A percentile compares a stretch with the other conserved stretches of the same genome.
phyloP scores from a whole-genome alignment of 2,888 invertebrate species.

The Ernsta delagoae region DNA sequence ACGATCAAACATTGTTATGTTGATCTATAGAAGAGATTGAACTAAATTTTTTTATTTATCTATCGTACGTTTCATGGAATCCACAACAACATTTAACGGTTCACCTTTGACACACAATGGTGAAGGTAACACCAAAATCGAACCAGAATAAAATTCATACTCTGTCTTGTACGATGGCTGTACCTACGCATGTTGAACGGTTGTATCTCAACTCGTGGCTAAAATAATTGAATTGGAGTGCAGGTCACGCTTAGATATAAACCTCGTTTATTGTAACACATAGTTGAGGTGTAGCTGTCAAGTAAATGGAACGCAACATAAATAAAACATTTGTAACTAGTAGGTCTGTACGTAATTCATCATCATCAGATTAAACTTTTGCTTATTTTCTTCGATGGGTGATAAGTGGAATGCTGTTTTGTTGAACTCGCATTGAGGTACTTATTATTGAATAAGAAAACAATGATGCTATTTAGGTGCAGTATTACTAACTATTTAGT shows the following conservation, averaged over 20 bases:
- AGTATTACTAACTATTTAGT: no score
- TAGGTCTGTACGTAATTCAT: neutral
- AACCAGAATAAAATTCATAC: slow-evolving; percentile 19
- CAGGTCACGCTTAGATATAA: slow-evolving; percentile 28
- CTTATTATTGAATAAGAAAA: neutral
- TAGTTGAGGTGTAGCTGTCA: slow-evolving; percentile 28
- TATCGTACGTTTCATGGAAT: slow-evolving; percentile 20
- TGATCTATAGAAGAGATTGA: slow-evolving; percentile 3
- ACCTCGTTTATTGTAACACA: slow-evolving; percentile 31
- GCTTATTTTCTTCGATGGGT: neutral
- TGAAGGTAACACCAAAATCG: slow-evolving; percentile 1
- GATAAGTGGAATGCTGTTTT: neutral
- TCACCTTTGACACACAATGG: slow-evolving; percentile 75
- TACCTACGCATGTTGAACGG: no score
- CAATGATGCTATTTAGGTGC: neutral
- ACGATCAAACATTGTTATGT: slow-evolving; percentile 17
- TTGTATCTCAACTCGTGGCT: slow-evolving; percentile 8
- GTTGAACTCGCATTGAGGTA: no score
- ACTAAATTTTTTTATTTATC: neutral
- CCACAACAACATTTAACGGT: slow-evolving; percentile 63
- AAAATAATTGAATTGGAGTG: slow-evolving; percentile 28
- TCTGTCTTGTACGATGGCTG: neutral
- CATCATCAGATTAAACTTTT: neutral
- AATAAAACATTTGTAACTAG: neutral
- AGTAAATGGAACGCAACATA: slow-evolving; percentile 24